Evolutionary conservation across 1,140 invertebrate species (phyloP), one percentile per base, ranked within the genome.

Genomic region (Brachionus koreanus): DNA sequence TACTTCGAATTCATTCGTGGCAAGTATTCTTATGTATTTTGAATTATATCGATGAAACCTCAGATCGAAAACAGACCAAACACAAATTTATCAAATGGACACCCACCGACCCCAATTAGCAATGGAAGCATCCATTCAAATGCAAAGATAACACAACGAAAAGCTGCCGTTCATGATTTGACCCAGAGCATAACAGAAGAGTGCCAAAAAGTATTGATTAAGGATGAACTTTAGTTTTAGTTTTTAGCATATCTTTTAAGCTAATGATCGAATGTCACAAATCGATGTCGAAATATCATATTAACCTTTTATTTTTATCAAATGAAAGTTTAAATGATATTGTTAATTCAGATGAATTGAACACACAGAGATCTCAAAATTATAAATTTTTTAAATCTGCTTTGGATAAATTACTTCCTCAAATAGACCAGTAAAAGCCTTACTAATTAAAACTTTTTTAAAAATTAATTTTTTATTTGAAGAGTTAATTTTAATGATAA

Each of bases 401-500:
- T 37, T 29, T 79, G 23, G 76, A 79, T 35, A 61, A 33, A 61
- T 29, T 79, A 5, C 5, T 79, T 29, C 76, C 76, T 13, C 46
- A 79, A 61, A 79, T 79, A 39, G 76, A 79, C 49, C 49, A 79
- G 76, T 79, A 79, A 57, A 37, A 29, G 23, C 12, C 9, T n/a
- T 3, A 65, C 37, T 25, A 43, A 37, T 35, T n/a, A 5, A 39
- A 79, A 0, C 43, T 42, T 61, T 29, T 33, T 37, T 52, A 46
- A 3, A 2, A 49, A 79, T 29, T 61, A 43, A 61, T 23, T 25
- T 35, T 77, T 52, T 9, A 33, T 57, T 57, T 61, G 23, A 77
- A 79, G 76, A 42, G 76, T 46, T 74, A 74, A 74, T 46, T 74
- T 74, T 46, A 74, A 74, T 16, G 69, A 74, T 46, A 79, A 79